phyloP scores from a whole-genome alignment of 2,888 invertebrate genomes.

The Xanthia icteritia region DNA sequence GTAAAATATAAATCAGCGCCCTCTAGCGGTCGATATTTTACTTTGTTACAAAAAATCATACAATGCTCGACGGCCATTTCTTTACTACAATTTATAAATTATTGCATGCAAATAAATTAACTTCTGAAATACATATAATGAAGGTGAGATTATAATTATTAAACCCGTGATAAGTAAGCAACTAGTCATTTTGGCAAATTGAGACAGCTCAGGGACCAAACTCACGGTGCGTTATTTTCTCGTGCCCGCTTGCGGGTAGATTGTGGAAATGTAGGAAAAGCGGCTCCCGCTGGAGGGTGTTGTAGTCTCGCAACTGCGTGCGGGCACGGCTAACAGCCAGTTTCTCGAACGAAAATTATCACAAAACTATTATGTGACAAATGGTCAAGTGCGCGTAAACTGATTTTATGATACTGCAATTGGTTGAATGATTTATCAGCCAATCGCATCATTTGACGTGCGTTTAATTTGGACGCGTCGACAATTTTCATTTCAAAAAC shows the following conservation, averaged over 20 bases:
- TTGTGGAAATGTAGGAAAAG: neutral
- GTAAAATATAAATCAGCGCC: neutral
- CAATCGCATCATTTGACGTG: neutral
- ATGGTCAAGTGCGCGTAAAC: neutral
- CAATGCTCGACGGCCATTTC: too few relatives aligned
- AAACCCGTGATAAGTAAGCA: neutral
- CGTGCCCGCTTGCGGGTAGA: neutral
- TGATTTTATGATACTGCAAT: neutral
- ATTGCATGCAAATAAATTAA: neutral
- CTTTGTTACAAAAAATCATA: neutral
- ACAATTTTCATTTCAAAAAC: neutral
- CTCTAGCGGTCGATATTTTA: neutral
- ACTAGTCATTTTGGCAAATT: slow-evolving; percentile 54
- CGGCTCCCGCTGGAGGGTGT: too few relatives aligned
- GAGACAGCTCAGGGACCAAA: slow-evolving; percentile 9
- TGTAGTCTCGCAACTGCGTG: neutral
- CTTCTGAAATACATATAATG: neutral
- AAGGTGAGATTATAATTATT: neutral
- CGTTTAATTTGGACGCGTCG: neutral
- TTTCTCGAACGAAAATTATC: neutral
- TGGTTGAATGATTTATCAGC: neutral
- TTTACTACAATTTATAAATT: neutral
- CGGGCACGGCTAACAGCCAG: neutral
- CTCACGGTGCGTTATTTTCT: neutral
- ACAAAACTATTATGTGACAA: neutral